Percentiles rank a stretch among this genome's conserved stretches.
Conservation (phyloP, 2,888 invertebrate genomes). For the Epirrhoe tristata region DNA sequence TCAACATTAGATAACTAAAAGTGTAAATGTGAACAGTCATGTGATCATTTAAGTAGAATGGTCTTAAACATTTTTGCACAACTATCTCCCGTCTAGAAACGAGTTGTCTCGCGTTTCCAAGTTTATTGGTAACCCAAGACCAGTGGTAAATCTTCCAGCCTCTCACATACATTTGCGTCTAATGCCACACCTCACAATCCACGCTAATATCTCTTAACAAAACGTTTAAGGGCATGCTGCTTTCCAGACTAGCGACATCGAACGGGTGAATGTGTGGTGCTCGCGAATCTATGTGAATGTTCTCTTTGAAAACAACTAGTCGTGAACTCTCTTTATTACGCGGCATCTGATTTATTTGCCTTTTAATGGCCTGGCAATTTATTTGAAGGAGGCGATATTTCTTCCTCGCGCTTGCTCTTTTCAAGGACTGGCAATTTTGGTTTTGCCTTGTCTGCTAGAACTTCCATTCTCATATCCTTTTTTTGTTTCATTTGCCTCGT, state of each 20-base stretch:
- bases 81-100: constrained; percentile 21
- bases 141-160: constrained; percentile 39
- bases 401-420: constrained; percentile 13
- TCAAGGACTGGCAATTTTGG: constrained; percentile 7
- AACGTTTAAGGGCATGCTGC: constrained; percentile 65
- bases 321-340: constrained; percentile 40
- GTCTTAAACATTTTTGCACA: constrained; percentile 24
- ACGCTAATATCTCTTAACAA: constrained; percentile 60
- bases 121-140: constrained; percentile 36
- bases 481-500: neutral
- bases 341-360: constrained; percentile 35
- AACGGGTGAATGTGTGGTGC: constrained; percentile 31
- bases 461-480: neutral
- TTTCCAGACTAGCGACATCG: constrained; percentile 54
- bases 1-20: constrained; percentile 16
- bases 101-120: constrained; percentile 30
- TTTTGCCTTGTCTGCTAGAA: too few species aligned
- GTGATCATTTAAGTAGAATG: constrained; percentile 10
- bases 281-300: constrained; percentile 39
- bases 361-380: constrained; percentile 37
- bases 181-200: constrained; percentile 50
- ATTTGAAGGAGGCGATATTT: constrained; percentile 23
- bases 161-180: constrained; percentile 40
- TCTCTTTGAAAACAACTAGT: constrained; percentile 34
- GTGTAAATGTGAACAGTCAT: constrained; percentile 1